A percentile compares a stretch with the other conserved stretches of the same genome.
These are phyloP conservation scores for Rhadinocentrus ornatus DNA, from an alignment of 2,797 vertebrate species.

Conservation along the genomic window DNA sequence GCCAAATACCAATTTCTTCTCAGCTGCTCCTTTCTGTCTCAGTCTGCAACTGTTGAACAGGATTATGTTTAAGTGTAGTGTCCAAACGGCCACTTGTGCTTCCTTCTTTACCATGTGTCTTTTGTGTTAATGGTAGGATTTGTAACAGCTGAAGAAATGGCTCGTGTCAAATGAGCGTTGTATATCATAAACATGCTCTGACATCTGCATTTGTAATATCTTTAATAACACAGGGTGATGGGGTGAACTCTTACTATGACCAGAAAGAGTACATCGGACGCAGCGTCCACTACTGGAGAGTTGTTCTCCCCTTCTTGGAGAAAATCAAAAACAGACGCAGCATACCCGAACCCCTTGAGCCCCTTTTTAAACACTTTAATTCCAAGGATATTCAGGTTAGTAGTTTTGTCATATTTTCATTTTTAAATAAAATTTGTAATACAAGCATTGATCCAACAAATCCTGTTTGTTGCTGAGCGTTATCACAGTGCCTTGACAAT, in stretches of 20 bases:
- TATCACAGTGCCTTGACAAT: not conserved
- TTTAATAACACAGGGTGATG: constrained; percentile 81
- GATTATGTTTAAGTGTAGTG: constrained; percentile 13
- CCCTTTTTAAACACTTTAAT: constrained; percentile 93
- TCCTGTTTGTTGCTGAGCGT: not conserved
- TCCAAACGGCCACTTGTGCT: constrained; percentile 18
- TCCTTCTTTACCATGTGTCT: constrained; percentile 8
- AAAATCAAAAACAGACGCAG: constrained; percentile 87
- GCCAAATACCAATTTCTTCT: constrained; percentile 23
- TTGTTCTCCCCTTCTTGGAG: constrained; percentile 89
- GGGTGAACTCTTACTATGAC: constrained; percentile 93
- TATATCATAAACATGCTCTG: constrained; percentile 3
- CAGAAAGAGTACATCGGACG: constrained; percentile 94
- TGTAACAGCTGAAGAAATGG: constrained; percentile 1
- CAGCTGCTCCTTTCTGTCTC: constrained; percentile 59
- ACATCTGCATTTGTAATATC: constrained; percentile 6
- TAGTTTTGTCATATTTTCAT: not conserved
- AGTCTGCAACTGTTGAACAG: constrained; percentile 34
- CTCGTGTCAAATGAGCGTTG: not conserved
- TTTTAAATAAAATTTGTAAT: not conserved
- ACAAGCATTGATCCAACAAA: not conserved
- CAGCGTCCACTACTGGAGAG: constrained; percentile 95
- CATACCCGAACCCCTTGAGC: constrained; percentile 93
- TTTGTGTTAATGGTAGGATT: not conserved
- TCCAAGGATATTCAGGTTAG: constrained; percentile 92